Evolutionary conservation across 2,888 invertebrate species (phyloP).

Genomic region (Apodemia hepburni): DNA sequence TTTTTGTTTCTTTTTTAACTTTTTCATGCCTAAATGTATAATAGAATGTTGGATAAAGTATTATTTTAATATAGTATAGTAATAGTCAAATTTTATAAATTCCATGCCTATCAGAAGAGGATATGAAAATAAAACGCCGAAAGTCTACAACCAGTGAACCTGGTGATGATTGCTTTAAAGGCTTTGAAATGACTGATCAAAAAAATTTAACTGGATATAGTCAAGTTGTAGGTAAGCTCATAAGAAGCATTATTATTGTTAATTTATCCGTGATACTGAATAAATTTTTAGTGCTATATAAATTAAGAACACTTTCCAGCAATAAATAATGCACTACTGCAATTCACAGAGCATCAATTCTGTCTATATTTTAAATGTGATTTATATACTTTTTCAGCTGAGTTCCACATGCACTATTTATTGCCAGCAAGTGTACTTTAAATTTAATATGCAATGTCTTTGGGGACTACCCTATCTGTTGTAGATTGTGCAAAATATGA

Average conservation of each 20-base stretch:
- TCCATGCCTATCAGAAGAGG: constrained; percentile 37
- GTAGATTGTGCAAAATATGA: too few relatives aligned
- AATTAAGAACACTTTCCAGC: not conserved
- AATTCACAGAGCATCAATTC: too few relatives aligned
- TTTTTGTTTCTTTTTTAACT: too few relatives aligned
- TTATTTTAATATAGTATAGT: not conserved
- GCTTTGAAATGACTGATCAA: constrained; percentile 46
- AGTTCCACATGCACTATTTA: not conserved
- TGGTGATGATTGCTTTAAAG: constrained; percentile 52
- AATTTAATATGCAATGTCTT: not conserved
- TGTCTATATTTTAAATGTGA: not conserved
- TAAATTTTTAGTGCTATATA: not conserved
- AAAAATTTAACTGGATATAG: constrained; percentile 48
- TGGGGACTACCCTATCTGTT: not conserved
- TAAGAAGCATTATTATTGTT: constrained; percentile 9
- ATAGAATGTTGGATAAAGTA: not conserved
- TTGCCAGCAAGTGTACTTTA: not conserved
- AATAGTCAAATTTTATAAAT: constrained; percentile 15
- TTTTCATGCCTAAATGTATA: too few relatives aligned
- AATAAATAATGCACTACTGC: not conserved
- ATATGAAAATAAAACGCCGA: constrained; percentile 52
- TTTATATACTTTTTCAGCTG: not conserved
- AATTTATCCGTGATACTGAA: not conserved
- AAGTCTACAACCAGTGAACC: constrained; percentile 57
- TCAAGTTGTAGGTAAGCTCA: constrained; percentile 52